Evolutionary conservation across 2,888 invertebrate genomes (phyloP), one percentile per base, ranked within the genome.

Genomic region (Synergus itoensis): DNA sequence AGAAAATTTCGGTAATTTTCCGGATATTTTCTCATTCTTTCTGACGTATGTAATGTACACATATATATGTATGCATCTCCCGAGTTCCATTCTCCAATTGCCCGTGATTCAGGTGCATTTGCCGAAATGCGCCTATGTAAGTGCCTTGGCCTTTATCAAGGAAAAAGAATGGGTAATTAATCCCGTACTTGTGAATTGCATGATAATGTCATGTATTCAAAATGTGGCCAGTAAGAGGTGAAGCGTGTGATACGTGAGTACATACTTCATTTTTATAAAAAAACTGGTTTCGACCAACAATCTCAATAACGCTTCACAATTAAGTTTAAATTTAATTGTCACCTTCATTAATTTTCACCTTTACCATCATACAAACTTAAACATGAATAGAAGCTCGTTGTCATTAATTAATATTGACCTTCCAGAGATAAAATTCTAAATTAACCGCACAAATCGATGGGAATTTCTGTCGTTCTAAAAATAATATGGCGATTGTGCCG

Each of bases 221-320:
- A 89, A 91, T 92, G 91, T 89, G 90, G 89, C 89, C 89, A 85
- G 90, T 89, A 86, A 89, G 87, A 87, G 90, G 89, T 87, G 90
- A 90, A 89, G 86, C 84, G 83, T 82, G 84, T 80, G 88, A 89
- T 84, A 84, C 85, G 91, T 90, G 85, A 90, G 91, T 90, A 57
- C 79, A 28, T 28, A 28, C 28, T 7, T 21, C 18, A 21, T 43
- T 40, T 62, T 75, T 28, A 73, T 53, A 36, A 48, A 60, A 65
- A 77, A 76, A 28, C 45, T 67, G 16, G 69, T 78, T 53, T 65
- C 79, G 77, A 65, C 79, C 81, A 85, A 84, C 80, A 76, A 83
- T 84, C 82, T 63, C 77, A 69, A 77, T 43, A 11, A 45, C 76
- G 79, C 18, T 53, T 76, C 62, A 41, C 21, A 45, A 18, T n/a